Base-by-base conservation (phyloP, 2,113 vertebrate species). In the Actenoides hombroni region DNA sequence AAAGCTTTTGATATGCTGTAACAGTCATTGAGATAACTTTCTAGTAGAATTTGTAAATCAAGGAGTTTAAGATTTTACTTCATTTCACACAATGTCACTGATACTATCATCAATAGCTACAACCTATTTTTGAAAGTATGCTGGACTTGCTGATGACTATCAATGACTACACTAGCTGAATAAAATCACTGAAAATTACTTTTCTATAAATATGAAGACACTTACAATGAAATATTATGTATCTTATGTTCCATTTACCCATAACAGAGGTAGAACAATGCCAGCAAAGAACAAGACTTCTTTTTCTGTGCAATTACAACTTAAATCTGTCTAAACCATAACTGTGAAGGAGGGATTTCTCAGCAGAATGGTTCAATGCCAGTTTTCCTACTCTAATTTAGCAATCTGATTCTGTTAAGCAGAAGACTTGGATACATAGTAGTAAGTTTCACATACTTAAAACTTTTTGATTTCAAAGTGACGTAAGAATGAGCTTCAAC, bases 1-100 rank as follows among this genome's bases (percentile, higher is more conserved):
- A 9, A 16, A 24, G 4, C 1, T 23, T 63, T 42, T 59, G 4
- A 59, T 44, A 42, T 0, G 2, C 4, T 33, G 9, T 54, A 26
- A 37, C 9, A 59, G 13, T n/a, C 28, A 56, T 8, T 65, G 29
- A 64, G 18, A 69, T 64, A 76, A 77, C 59, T 86, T 76, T 33
- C 3, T 1, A 83, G 6, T 10, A 85, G 29, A 2, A 46, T 63
- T 39, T 80, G 28, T 51, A 77, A 69, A 90, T 46, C 24, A 77
- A 67, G 17, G 40, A 17, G 53, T 88, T 29, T 16, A 77, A 57
- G 44, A 73, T 26, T 61, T 88, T 70, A 69, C 7, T 70, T n/a
- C 15, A 67, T 77, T 88, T 87, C 56, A 74, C 24, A 80, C 25
- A 53, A 11, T 56, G n/a, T 29, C 61, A 83, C 6, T 49, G 51